A percentile compares a stretch with the other conserved stretches of the same genome.
Conservation (phyloP, 2,113 vertebrate species). For the Xenotilapia leptura region DNA sequence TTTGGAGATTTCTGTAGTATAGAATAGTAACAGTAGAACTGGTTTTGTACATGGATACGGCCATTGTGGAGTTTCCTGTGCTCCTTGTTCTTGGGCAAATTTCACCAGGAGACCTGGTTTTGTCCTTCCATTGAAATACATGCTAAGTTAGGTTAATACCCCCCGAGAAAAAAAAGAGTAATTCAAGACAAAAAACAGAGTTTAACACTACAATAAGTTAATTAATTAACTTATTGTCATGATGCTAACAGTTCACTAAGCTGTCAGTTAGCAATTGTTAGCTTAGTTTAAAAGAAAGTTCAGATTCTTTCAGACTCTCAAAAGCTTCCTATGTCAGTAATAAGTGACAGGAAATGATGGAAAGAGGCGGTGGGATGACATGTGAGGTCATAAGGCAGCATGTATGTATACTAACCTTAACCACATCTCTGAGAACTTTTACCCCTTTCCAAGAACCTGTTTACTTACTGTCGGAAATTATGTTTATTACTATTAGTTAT, state of each 20-base stretch:
- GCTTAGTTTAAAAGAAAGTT: not conserved
- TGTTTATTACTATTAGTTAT: not conserved
- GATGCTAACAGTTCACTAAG: not conserved
- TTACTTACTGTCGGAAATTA: not conserved
- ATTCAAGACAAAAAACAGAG: not conserved
- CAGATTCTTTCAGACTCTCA: not conserved
- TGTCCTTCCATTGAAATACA: not conserved
- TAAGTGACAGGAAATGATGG: not conserved
- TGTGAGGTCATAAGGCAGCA: not conserved
- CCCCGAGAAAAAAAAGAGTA: not conserved
- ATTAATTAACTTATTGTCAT: too few relatives aligned
- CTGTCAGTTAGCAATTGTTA: not conserved
- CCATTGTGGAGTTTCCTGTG: not conserved
- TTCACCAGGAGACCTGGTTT: not conserved
- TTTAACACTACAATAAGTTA: not conserved
- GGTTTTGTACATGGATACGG: not conserved
- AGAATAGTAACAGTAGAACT: not conserved
- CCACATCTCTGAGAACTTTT: not conserved
- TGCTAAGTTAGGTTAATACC: not conserved
- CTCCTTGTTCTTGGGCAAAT: not conserved
- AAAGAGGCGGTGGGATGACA: fast-evolving
- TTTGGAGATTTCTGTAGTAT: not conserved
- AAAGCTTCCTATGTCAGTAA: not conserved
- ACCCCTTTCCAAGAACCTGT: not conserved
- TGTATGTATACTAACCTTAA: not conserved